Percentiles rank a stretch among this genome's conserved stretches.
Evolutionary conservation across 2,888 invertebrate species (phyloP).

Genomic region (Noctua fimbriata): DNA sequence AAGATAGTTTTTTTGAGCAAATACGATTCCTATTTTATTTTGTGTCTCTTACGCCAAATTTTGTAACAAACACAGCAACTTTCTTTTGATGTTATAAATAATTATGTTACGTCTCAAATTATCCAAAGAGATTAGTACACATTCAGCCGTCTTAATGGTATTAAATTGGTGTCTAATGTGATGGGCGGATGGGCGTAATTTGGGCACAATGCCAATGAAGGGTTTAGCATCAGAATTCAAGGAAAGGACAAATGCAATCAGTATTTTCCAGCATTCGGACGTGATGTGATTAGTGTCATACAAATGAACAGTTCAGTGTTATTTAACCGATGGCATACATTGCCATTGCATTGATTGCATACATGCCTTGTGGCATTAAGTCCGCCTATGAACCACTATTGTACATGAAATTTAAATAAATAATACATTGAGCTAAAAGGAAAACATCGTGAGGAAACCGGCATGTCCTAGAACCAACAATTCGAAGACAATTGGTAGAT

Average conservation of each 20-base stretch:
- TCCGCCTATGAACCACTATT: too few relatives aligned
- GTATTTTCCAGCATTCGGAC: not conserved
- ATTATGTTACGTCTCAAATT: constrained; percentile 9
- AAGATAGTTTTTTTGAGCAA: too few relatives aligned
- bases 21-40: not conserved
- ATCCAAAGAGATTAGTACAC: constrained; percentile 21
- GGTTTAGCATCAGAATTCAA: constrained; percentile 24
- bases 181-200: constrained; percentile 8
- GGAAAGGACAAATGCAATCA: constrained; percentile 6
- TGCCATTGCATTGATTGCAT: too few relatives aligned
- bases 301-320: not conserved
- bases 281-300: constrained; percentile 16
- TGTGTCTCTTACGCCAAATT: not conserved
- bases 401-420: too few relatives aligned
- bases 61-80: not conserved
- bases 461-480: too few relatives aligned
- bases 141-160: constrained; percentile 22
- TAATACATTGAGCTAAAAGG: too few relatives aligned
- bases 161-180: constrained; percentile 36
- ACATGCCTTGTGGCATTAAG: too few relatives aligned
- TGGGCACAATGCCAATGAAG: constrained; percentile 37
- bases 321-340: not conserved
- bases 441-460: too few relatives aligned
- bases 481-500: too few relatives aligned
- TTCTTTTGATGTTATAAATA: constrained; percentile 18